Evolutionary conservation across 2,113 vertebrate species (phyloP).

Genomic region (Poicephalus gulielmi): DNA sequence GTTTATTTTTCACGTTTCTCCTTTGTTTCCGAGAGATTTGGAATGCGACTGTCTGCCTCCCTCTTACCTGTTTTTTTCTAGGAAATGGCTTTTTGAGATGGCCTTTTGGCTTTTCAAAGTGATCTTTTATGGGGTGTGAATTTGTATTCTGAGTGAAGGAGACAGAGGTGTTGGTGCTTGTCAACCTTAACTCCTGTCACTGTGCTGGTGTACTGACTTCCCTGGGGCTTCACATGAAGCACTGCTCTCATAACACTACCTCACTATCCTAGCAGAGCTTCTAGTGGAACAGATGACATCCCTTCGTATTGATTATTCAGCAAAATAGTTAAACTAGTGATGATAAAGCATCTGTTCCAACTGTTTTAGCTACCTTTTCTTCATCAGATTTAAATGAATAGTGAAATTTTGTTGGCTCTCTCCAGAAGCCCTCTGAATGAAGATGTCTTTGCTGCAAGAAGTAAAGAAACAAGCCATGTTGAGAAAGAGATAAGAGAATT

Average conservation of each 20-base stretch:
- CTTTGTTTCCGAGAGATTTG: not conserved
- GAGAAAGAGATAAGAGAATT: conserved; percentile 85
- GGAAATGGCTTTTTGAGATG: not conserved
- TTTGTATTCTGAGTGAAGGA: not conserved
- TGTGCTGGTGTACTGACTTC: not conserved
- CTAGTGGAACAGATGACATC: not conserved
- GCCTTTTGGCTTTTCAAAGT: not conserved
- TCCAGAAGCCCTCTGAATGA: conserved; percentile 88
- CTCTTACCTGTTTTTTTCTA: not conserved
- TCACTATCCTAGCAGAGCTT: not conserved
- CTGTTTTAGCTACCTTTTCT: not conserved
- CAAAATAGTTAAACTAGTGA: not conserved
- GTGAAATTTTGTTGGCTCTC: not conserved
- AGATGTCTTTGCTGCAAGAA: conserved; percentile 85
- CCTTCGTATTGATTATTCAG: not conserved
- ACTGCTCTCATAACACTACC: not conserved
- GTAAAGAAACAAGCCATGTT: conserved; percentile 65
- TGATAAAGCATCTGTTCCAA: not conserved
- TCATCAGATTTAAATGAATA: not conserved
- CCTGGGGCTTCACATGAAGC: not conserved
- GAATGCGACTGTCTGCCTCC: not conserved
- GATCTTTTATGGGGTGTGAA: not conserved
- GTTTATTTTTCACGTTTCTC: not conserved
- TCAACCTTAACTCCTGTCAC: not conserved
- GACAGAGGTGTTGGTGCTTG: not conserved